Evolutionary conservation across 2,888 invertebrate species (phyloP).

Genomic region (Pyrgus malvae): DNA sequence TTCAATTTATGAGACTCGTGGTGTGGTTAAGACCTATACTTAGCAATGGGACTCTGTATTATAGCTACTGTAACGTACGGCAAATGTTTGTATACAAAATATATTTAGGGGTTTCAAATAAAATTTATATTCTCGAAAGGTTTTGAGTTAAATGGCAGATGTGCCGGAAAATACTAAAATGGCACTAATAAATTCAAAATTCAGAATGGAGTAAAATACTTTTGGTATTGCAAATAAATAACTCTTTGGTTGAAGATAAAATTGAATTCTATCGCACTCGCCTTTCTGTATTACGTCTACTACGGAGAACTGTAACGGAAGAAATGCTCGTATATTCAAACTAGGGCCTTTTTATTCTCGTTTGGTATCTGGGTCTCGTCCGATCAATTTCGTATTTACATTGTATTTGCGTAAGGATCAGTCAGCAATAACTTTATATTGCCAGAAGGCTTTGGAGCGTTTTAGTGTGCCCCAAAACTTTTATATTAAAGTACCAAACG

Average conservation of each 20-base stretch:
- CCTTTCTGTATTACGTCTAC: neutral
- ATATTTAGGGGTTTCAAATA: no score
- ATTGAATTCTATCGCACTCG: slow-evolving; percentile 3
- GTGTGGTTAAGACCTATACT: no score
- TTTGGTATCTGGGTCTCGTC: slow-evolving; percentile 23
- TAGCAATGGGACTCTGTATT: no score
- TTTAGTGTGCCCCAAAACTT: neutral
- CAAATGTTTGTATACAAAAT: no score
- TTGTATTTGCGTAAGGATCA: slow-evolving; percentile 27
- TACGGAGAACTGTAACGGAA: neutral
- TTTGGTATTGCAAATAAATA: slow-evolving; percentile 1
- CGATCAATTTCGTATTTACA: slow-evolving; percentile 34
- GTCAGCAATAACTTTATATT: slow-evolving; percentile 22
- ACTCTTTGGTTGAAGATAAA: neutral
- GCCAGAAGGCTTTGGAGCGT: neutral
- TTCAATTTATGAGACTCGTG: no score
- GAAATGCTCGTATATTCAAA: slow-evolving; percentile 37
- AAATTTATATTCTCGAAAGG: no score
- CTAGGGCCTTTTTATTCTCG: slow-evolving; percentile 37
- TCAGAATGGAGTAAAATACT: no score
- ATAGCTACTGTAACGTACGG: no score
- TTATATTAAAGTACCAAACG: slow-evolving; percentile 2
- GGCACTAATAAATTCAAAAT: no score
- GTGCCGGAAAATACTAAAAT: no score
- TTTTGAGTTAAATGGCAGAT: no score